phyloP scores from a whole-genome alignment of 1,140 invertebrate species.

The Euschistus heros region DNA sequence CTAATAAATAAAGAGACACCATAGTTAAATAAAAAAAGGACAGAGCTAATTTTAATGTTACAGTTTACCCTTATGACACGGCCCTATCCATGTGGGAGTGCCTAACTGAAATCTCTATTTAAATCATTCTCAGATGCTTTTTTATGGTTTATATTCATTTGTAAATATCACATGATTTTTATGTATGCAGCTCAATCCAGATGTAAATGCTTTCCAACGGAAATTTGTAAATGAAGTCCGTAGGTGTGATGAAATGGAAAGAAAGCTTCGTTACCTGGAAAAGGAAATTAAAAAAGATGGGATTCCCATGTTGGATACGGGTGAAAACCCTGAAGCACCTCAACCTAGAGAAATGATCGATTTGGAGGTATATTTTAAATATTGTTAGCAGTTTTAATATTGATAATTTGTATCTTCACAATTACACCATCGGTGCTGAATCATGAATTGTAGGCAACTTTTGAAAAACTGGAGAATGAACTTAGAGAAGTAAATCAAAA shows the following conservation, averaged over 20 bases:
- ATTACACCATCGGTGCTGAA: neutral
- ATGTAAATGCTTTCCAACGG: constrained; percentile 90
- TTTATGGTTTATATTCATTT: neutral
- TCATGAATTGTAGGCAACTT: constrained; percentile 60
- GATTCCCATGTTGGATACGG: constrained; percentile 93
- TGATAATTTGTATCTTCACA: neutral
- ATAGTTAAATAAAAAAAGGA: too few species aligned
- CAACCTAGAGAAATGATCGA: constrained; percentile 99
- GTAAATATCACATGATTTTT: neutral
- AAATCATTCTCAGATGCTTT: too few species aligned
- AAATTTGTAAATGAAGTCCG: constrained; percentile 93
- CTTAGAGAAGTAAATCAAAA: constrained; percentile 95
- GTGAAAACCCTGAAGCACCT: constrained; percentile 95
- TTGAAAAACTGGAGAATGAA: constrained; percentile 92
- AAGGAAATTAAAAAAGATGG: constrained; percentile 97
- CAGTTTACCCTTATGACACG: too few species aligned
- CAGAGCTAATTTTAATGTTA: too few species aligned
- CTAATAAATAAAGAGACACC: too few species aligned
- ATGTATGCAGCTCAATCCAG: constrained; percentile 67
- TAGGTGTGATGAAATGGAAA: constrained; percentile 91
- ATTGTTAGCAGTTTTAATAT: neutral
- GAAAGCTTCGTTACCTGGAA: constrained; percentile 88
- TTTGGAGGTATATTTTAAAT: constrained; percentile 62
- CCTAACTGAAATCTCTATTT: too few species aligned
- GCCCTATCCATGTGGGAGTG: too few species aligned